phyloP scores from a whole-genome alignment of 2,888 invertebrate species.

The Parnassius glacialis region DNA sequence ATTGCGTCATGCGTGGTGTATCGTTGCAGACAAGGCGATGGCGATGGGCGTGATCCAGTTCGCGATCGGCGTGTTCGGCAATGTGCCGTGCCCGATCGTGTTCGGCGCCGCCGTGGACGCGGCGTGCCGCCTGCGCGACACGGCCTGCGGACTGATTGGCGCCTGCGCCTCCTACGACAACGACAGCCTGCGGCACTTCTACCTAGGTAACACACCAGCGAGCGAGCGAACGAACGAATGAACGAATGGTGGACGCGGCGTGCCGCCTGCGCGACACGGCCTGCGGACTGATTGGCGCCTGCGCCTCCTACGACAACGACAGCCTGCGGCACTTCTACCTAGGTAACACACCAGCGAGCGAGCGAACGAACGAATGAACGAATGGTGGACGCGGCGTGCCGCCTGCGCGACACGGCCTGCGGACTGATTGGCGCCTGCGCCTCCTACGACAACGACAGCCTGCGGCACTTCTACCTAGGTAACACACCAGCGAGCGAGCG shows the following conservation, averaged over 20 bases:
- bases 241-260: too few relatives aligned
- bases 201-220: slow-evolving; percentile 83
- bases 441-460: too few relatives aligned
- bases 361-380: too few relatives aligned
- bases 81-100: slow-evolving; percentile 96
- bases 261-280: too few relatives aligned
- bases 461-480: too few relatives aligned
- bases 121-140: slow-evolving; percentile 93
- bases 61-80: slow-evolving; percentile 95
- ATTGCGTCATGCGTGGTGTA: too few relatives aligned
- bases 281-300: slow-evolving; percentile 87
- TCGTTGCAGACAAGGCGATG: slow-evolving; percentile 90
- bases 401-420: too few relatives aligned
- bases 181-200: slow-evolving; percentile 90
- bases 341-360: background rate
- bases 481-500: too few relatives aligned
- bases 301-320: slow-evolving; percentile 95
- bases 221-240: too few relatives aligned
- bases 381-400: too few relatives aligned
- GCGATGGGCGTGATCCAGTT: slow-evolving; percentile 96
- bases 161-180: slow-evolving; percentile 95
- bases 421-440: too few relatives aligned
- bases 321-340: too few relatives aligned
- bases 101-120: slow-evolving; percentile 96
- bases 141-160: slow-evolving; percentile 88